Evolutionary conservation across 1,140 invertebrate species (phyloP).

Genomic region (Apocrypta bakeri): DNA sequence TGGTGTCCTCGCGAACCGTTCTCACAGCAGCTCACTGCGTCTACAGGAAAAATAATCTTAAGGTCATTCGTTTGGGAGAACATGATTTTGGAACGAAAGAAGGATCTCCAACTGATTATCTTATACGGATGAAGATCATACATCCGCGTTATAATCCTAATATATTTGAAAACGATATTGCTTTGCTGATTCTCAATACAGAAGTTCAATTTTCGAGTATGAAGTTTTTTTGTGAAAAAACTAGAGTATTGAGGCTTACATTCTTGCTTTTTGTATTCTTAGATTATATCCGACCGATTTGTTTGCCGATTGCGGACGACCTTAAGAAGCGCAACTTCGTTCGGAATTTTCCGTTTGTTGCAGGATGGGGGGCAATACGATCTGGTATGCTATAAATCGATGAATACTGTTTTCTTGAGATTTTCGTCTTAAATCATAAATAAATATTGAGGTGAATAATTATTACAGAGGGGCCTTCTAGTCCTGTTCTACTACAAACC

Average conservation of each 20-base stretch:
- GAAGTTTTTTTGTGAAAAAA: no score
- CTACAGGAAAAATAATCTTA: conserved; percentile 70
- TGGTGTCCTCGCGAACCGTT: conserved; percentile 84
- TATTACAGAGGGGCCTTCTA: conserved; percentile 82
- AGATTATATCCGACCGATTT: no score
- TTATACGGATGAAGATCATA: conserved; percentile 75
- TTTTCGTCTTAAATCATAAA: no score
- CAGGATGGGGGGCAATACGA: conserved; percentile 84
- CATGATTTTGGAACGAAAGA: conserved; percentile 80
- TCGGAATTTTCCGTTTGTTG: conserved; percentile 78
- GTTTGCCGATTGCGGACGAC: conserved; percentile 79
- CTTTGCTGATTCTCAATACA: conserved; percentile 78
- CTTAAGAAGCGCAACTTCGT: conserved; percentile 73
- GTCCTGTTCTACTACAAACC: conserved; percentile 78
- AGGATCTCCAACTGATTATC: conserved; percentile 77
- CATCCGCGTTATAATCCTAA: conserved; percentile 81
- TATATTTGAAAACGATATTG: conserved; percentile 84
- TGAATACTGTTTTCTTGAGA: no score
- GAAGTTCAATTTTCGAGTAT: conserved; percentile 78
- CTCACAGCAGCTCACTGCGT: conserved; percentile 91
- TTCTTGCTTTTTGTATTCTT: no score
- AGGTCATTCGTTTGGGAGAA: conserved; percentile 83
- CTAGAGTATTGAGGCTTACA: no score
- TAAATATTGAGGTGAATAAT: no score
- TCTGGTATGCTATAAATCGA: no score